Evolutionary conservation across 2,113 vertebrate genomes (phyloP), one percentile per base, ranked within the genome.

Genomic region (Pangasianodon gigas): DNA sequence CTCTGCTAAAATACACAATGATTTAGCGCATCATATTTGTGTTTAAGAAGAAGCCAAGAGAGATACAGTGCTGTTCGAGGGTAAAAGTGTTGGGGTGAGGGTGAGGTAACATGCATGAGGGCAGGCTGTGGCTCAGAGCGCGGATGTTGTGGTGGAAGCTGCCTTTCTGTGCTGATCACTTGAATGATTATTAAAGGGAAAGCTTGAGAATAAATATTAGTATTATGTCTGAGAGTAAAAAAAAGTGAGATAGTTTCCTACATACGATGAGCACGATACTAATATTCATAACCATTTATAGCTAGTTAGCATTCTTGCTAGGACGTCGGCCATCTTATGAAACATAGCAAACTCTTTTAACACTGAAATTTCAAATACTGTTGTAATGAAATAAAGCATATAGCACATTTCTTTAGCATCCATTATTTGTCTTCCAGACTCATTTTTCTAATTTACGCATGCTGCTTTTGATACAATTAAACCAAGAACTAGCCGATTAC

Each of bases 1-100:
- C 93, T 97, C 96, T 93, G 93, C 92, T 94, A 91, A 90, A 90
- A 92, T 8, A 91, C 37, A 87, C 11, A 60, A 67, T 6, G 24
- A n/a, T 81, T 77, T 29, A 10, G 32, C 21, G 44, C 21, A 41
- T 51, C 37, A 81, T 18, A 24, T 24, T 44, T n/a, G 26, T 16
- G 86, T 86, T 86, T 16, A 26, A 79, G 29, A 58, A 80, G 26
- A 62, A 41, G 51, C 44, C 5, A 58, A 32, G 3, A 19, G 19
- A 37, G 46, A 65, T 58, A 62, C 6, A 3, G 46, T 41, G 19
- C 18, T 13, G 29, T 11, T 62, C 37, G 8, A 67, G n/a, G 81
- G 44, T 29, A 82, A 81, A 58, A 83, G 51, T 44, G 62, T 69
- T 21, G 46, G 19, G 71, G 24, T 84, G 79, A 54, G 41, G 29